These are phyloP conservation scores for Heliconius hortense DNA, from an alignment of 2,888 invertebrate species.

Conservation along the genomic window DNA sequence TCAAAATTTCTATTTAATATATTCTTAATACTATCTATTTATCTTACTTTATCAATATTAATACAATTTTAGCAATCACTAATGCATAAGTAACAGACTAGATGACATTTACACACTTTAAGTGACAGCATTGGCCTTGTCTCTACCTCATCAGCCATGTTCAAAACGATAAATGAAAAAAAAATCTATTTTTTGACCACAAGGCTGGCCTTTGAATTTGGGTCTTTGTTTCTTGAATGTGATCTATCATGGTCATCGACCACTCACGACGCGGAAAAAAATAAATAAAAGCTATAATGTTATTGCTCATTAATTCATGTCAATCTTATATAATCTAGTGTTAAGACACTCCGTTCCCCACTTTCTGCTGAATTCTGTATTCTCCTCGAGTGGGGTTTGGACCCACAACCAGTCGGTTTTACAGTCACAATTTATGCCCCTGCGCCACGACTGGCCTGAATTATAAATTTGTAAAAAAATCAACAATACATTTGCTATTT, in stretches of 20 bases:
- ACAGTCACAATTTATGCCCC: too few species aligned
- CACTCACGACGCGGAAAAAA: conserved; percentile 54
- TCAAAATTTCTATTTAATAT: too few species aligned
- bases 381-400: too few species aligned
- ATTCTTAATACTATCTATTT: too few species aligned
- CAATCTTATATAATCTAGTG: conserved; percentile 5
- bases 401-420: too few species aligned
- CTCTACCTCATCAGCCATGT: conserved; percentile 39
- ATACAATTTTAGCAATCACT: too few species aligned
- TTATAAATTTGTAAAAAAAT: too few species aligned
- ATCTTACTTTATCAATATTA: too few species aligned
- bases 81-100: not conserved
- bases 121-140: conserved; percentile 45
- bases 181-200: conserved; percentile 46
- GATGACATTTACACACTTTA: conserved; percentile 40
- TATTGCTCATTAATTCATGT: conserved; percentile 33
- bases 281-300: conserved; percentile 36
- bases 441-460: too few species aligned
- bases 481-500: too few species aligned
- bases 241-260: conserved; percentile 47
- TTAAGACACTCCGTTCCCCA: too few species aligned
- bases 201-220: conserved; percentile 50
- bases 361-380: too few species aligned
- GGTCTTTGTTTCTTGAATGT: conserved; percentile 51
- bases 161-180: conserved; percentile 40